These are phyloP conservation scores for Deroptyus accipitrinus DNA, from an alignment of 2,113 vertebrate genomes.

Conservation along the genomic window DNA sequence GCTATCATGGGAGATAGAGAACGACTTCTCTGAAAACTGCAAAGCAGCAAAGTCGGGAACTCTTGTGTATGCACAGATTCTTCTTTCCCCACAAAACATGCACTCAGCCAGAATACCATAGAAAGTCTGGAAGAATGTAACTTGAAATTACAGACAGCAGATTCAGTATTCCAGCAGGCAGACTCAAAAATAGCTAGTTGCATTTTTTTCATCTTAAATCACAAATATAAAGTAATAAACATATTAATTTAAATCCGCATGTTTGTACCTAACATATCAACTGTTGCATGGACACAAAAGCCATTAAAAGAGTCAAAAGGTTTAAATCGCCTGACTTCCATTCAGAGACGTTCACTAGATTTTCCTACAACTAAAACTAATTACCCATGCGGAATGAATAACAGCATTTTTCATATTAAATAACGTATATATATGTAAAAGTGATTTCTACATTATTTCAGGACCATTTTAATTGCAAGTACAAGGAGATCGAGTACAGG, in stretches of 20 bases:
- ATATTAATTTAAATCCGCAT: background rate
- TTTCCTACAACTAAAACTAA: background rate
- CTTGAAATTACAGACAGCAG: background rate
- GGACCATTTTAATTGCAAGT: background rate
- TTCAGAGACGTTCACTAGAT: background rate
- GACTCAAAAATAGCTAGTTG: background rate
- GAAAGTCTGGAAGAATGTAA: background rate
- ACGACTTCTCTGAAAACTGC: background rate
- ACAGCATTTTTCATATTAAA: background rate
- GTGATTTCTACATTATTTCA: background rate
- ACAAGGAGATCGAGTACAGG: background rate
- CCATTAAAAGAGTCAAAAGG: background rate
- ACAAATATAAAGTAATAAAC: background rate
- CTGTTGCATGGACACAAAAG: background rate
- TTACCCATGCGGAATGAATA: background rate
- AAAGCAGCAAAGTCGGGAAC: background rate
- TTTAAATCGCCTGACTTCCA: background rate
- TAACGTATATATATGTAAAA: background rate
- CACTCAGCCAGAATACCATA: accelerated
- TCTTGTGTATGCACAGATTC: background rate
- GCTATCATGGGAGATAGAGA: background rate
- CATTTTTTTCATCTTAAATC: background rate
- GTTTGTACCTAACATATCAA: background rate
- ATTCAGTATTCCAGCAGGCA: background rate
- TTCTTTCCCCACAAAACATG: background rate